These are phyloP conservation scores for Eudasyphora cyanicolor DNA, from an alignment of 2,888 invertebrate genomes.

Conservation along the genomic window DNA sequence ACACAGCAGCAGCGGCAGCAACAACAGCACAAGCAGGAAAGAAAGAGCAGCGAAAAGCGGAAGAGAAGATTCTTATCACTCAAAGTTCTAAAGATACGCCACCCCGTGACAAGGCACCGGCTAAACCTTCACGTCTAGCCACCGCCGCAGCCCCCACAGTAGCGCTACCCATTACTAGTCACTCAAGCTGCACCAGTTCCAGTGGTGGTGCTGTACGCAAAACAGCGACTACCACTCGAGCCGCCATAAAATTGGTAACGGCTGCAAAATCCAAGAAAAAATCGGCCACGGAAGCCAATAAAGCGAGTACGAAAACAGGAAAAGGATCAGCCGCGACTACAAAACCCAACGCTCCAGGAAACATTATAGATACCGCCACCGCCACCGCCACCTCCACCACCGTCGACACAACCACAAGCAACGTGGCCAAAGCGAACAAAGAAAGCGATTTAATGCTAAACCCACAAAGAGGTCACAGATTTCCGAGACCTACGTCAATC, in stretches of 20 bases:
- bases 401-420: neutral
- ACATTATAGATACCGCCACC: constrained; percentile 4
- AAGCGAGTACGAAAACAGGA: constrained; percentile 47
- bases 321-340: constrained; percentile 53
- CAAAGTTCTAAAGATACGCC: constrained; percentile 78
- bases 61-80: constrained; percentile 76
- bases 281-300: constrained; percentile 41
- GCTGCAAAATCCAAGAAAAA: constrained; percentile 58
- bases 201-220: constrained; percentile 70
- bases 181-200: constrained; percentile 64
- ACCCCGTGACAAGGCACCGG: constrained; percentile 78
- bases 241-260: constrained; percentile 56
- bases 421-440: constrained; percentile 42
- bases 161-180: constrained; percentile 65
- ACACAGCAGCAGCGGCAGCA: constrained; percentile 51
- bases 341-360: constrained; percentile 12
- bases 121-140: constrained; percentile 75
- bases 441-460: constrained; percentile 72
- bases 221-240: constrained; percentile 62
- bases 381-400: constrained; percentile 39
- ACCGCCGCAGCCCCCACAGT: constrained; percentile 57
- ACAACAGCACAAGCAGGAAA: constrained; percentile 61
- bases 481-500: constrained; percentile 70
- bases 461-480: constrained; percentile 74
- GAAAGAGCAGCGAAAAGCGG: constrained; percentile 71